Evolutionary conservation across 1,140 invertebrate genomes (phyloP), one percentile per base, ranked within the genome.

Genomic region (Drosophila tsacasi): DNA sequence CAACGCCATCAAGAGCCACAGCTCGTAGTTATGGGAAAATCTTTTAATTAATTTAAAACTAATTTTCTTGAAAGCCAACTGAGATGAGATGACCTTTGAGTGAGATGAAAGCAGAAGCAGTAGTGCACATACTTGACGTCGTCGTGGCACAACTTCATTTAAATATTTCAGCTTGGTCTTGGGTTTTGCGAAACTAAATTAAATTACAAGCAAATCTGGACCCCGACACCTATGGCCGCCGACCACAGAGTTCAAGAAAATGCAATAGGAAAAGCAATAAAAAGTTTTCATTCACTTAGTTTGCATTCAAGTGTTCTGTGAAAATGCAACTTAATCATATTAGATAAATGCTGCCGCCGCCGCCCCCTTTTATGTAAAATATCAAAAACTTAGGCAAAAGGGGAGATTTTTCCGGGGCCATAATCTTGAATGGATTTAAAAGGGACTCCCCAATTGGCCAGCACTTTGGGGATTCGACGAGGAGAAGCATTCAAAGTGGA

Each of bases 1-100:
- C 66, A 71, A 58, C 42, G 35, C 67, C 68, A 49, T 47, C 52
- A 64, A 64, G 58, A 74, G 49, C 49, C 71, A 63, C 49, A 75
- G 72, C 60, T 35, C 60, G 64, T 60, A 75, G 60, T 76, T 76
- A 55, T 57, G 60, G 42, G 73, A 76, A 76, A 76, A 76, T 65
- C 60, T 76, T 76, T 76, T 76, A 76, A 76, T 76, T 76, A 76
- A 76, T 76, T 76, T 76, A 58, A 65, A 76, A 76, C 73, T 76
- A 57, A 76, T 76, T 76, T 76, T 46, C 71, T 65, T 64, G 40
- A 57, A 65, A 75, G 72, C 68, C 35, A 64, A 75, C 49, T 27
- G 52, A 75, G 62, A 23, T 27, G 52, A 75, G 62, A 23, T 64
- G 72, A 75, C 72, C 72, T 75, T 74, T 75, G 49, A 55, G 49